A percentile compares a stretch with the other conserved stretches of the same genome.
These are phyloP conservation scores for Hypomecis atomaria DNA, from an alignment of 2,888 invertebrate genomes.

Conservation along the genomic window DNA sequence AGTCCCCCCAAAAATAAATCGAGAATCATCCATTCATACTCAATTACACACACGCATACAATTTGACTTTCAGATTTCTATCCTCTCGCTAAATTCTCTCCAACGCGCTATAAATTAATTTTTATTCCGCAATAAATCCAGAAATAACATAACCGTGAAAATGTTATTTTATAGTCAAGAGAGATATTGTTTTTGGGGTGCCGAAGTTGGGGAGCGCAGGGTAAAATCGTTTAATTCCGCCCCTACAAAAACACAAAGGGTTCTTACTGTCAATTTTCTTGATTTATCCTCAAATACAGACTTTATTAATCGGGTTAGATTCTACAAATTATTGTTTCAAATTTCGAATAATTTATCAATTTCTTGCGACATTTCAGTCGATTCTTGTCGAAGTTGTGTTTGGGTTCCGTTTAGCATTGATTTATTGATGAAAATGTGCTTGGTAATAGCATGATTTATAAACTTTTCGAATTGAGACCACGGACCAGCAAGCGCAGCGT, in stretches of 20 bases:
- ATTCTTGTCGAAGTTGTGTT: slow-evolving; percentile 16
- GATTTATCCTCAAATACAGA: slow-evolving; percentile 45
- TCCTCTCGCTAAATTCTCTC: slow-evolving; percentile 16
- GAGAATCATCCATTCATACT: not conserved
- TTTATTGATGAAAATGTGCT: slow-evolving; percentile 1
- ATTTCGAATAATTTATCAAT: slow-evolving; percentile 36
- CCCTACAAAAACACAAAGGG: slow-evolving; percentile 58
- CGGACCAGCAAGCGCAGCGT: too few relatives aligned
- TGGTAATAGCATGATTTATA: too few relatives aligned
- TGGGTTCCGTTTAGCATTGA: slow-evolving; percentile 5
- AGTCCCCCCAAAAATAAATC: too few relatives aligned
- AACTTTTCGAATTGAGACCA: too few relatives aligned
- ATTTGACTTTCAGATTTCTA: slow-evolving; percentile 1
- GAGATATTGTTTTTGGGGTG: slow-evolving; percentile 62
- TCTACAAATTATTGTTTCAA: slow-evolving; percentile 36
- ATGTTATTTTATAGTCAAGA: slow-evolving; percentile 54
- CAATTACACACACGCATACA: not conserved
- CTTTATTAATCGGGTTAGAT: slow-evolving; percentile 40
- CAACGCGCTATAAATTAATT: slow-evolving; percentile 25
- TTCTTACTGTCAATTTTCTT: slow-evolving; percentile 48
- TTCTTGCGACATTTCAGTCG: slow-evolving; percentile 15
- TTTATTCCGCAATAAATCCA: slow-evolving; percentile 35
- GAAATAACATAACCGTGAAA: slow-evolving; percentile 48
- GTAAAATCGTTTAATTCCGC: slow-evolving; percentile 50
- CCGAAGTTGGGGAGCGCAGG: slow-evolving; percentile 46